phyloP scores from a whole-genome alignment of 2,113 vertebrate genomes.

The Ivindomyrus marchei region DNA sequence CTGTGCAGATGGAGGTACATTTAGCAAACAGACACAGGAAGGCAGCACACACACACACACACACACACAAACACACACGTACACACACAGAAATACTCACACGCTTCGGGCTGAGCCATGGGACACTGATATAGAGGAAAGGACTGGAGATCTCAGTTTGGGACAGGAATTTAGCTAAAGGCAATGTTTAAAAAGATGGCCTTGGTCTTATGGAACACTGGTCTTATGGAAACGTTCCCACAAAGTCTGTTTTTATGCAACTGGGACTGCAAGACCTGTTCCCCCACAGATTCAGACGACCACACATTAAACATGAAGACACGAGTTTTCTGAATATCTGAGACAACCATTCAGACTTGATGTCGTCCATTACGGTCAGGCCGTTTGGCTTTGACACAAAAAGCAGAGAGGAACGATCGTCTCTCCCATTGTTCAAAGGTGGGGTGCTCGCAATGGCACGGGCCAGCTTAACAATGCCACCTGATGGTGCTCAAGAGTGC shows the following conservation, averaged over 20 bases:
- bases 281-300: background rate
- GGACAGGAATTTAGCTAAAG: background rate
- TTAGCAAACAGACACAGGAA: background rate
- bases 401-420: background rate
- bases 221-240: background rate
- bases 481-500: background rate
- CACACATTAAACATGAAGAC: background rate
- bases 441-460: background rate
- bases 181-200: background rate
- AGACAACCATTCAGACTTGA: background rate
- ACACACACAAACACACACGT: background rate
- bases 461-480: background rate
- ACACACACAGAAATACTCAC: background rate
- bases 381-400: background rate
- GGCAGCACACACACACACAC: background rate
- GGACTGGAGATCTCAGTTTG: background rate
- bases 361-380: background rate
- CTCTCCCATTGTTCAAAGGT: background rate
- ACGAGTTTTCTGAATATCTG: background rate
- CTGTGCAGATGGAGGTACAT: background rate
- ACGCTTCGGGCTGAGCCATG: background rate
- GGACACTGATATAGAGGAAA: background rate
- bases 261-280: background rate
- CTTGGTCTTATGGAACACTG: background rate
- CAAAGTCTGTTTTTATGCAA: background rate